These are phyloP conservation scores for Suricata suricatta DNA, from an alignment of 2,113 vertebrate genomes.

Conservation along the genomic window DNA sequence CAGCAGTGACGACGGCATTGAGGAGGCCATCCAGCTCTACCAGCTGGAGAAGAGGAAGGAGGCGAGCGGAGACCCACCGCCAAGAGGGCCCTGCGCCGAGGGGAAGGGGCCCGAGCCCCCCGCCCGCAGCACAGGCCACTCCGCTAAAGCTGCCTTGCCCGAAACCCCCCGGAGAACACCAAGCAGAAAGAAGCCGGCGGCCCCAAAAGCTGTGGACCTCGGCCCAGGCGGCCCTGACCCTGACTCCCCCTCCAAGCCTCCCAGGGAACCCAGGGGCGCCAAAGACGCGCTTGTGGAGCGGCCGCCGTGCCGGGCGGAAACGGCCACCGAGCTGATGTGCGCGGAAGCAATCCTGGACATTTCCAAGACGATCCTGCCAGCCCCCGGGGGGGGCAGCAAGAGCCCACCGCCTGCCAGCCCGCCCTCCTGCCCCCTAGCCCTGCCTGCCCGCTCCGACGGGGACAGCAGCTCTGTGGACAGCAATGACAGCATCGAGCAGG, in stretches of 20 bases:
- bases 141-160: slow-evolving; percentile 79
- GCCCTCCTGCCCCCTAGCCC: slow-evolving; percentile 52
- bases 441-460: slow-evolving; percentile 78
- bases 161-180: slow-evolving; percentile 74
- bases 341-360: slow-evolving; percentile 98
- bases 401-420: slow-evolving; percentile 53
- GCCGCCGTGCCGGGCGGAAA: slow-evolving; percentile 86
- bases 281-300: slow-evolving; percentile 11
- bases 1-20: slow-evolving; percentile 94
- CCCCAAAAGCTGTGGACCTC: slow-evolving; percentile 67
- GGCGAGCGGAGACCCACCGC: slow-evolving; percentile 67
- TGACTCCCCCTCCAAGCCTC: slow-evolving; percentile 65
- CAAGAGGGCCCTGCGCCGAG: slow-evolving; percentile 64
- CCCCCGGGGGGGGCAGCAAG: slow-evolving; percentile 77
- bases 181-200: slow-evolving; percentile 82
- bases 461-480: slow-evolving; percentile 93
- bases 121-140: slow-evolving; percentile 52
- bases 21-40: slow-evolving; percentile 94
- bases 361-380: slow-evolving; percentile 94
- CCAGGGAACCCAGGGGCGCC: slow-evolving; percentile 70
- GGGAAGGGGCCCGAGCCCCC: slow-evolving; percentile 60
- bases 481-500: slow-evolving; percentile 96
- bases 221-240: slow-evolving; percentile 20
- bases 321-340: slow-evolving; percentile 95
- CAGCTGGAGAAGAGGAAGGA: slow-evolving; percentile 92